Percentiles rank a stretch among this genome's conserved stretches.
These are phyloP conservation scores for Ditula angustiorana DNA, from an alignment of 2,888 invertebrate species.

Conservation along the genomic window DNA sequence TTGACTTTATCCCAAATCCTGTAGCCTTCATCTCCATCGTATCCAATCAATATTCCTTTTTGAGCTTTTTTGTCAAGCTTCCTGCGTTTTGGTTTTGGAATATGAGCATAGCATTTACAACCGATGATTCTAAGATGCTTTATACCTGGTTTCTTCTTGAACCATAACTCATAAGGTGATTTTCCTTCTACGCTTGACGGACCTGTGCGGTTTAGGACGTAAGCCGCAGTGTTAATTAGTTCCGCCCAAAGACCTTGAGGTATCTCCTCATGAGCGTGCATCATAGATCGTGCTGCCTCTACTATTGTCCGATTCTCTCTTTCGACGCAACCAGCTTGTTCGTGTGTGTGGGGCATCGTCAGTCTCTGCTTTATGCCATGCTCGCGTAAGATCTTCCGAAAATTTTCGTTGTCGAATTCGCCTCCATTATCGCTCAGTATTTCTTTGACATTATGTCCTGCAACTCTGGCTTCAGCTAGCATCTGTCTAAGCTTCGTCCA, in stretches of 20 bases:
- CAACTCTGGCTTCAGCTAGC: too few species aligned
- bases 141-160: conserved; percentile 17
- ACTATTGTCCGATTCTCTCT: conserved; percentile 15
- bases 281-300: conserved; percentile 14
- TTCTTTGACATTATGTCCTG: too few species aligned
- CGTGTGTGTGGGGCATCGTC: too few species aligned
- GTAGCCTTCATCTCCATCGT: conserved; percentile 17
- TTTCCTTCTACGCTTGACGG: conserved; percentile 3
- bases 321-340: conserved; percentile 5
- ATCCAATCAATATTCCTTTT: conserved; percentile 14
- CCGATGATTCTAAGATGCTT: conserved; percentile 25
- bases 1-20: background rate
- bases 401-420: too few species aligned
- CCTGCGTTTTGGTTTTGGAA: conserved; percentile 9
- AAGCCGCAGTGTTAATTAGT: conserved; percentile 7
- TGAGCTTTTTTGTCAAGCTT: conserved; percentile 18
- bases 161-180: conserved; percentile 29
- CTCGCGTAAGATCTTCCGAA: too few species aligned
- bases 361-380: too few species aligned
- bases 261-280: conserved; percentile 14
- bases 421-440: too few species aligned
- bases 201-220: conserved; percentile 15
- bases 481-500: too few species aligned
- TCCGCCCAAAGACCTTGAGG: conserved; percentile 25
- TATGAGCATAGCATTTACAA: conserved; percentile 16